Conservation (phyloP, 2,888 invertebrate genomes). For the Calameuta pallipes region DNA sequence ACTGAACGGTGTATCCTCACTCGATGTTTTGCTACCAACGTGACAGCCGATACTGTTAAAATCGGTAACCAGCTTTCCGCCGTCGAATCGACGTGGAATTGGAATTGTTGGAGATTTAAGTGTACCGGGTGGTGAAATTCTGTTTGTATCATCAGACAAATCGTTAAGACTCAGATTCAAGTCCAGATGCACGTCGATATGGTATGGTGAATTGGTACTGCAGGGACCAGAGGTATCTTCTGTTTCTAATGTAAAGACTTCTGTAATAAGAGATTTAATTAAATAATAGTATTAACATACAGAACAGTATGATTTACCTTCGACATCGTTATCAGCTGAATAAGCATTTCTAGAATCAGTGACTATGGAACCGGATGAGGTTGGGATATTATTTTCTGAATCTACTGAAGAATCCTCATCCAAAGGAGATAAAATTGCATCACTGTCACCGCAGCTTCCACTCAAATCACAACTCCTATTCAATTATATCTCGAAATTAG, state of each 20-base stretch:
- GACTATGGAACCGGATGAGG: constrained; percentile 37
- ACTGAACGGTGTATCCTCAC: constrained; percentile 51
- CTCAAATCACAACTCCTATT: constrained; percentile 55
- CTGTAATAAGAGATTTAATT: constrained; percentile 47
- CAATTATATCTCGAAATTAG: background rate
- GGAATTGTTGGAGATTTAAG: constrained; percentile 77
- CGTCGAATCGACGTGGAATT: constrained; percentile 70
- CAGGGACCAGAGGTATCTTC: constrained; percentile 68
- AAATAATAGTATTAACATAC: background rate
- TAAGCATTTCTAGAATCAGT: constrained; percentile 41
- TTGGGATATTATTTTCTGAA: constrained; percentile 62
- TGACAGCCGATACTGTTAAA: constrained; percentile 73
- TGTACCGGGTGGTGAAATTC: constrained; percentile 51
- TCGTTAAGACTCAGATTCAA: constrained; percentile 67
- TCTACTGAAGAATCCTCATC: constrained; percentile 70
- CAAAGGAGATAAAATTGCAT: constrained; percentile 66
- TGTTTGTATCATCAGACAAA: constrained; percentile 60
- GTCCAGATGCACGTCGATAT: constrained; percentile 59
- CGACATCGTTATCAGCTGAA: constrained; percentile 58
- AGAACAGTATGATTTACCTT: constrained; percentile 51
- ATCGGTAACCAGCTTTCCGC: constrained; percentile 69
- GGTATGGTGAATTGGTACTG: constrained; percentile 62
- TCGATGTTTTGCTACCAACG: constrained; percentile 72
- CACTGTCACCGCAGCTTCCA: constrained; percentile 50
- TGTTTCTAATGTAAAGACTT: constrained; percentile 80